Conservation (phyloP, 2,113 vertebrate genomes). For the Parus major region DNA sequence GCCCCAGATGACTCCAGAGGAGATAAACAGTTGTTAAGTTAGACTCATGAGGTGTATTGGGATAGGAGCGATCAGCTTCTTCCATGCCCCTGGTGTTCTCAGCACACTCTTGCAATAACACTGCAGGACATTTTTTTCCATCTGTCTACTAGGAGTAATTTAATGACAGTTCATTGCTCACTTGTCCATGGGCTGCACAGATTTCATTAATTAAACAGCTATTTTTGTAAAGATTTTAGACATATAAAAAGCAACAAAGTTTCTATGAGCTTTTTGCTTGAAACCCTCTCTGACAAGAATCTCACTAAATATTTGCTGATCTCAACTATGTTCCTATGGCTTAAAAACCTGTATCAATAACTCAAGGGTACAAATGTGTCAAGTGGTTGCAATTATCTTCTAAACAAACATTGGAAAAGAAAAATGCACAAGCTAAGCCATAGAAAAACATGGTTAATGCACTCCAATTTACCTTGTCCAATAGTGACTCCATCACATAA, state of each 20-base stretch:
- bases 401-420: not conserved
- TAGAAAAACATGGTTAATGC: not conserved
- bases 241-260: not conserved
- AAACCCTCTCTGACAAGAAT: not conserved
- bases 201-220: not conserved
- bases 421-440: not conserved
- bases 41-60: not conserved
- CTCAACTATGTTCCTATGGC: not conserved
- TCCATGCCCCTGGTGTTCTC: not conserved
- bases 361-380: not conserved
- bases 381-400: not conserved
- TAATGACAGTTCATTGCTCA: not conserved
- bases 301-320: not conserved
- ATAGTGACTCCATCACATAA: not conserved
- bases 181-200: not conserved
- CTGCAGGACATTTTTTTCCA: not conserved
- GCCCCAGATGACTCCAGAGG: not conserved
- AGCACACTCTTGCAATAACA: not conserved
- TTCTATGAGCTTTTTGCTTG: not conserved
- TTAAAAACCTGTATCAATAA: slow-evolving; percentile 1
- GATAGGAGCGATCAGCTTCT: not conserved
- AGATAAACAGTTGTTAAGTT: not conserved
- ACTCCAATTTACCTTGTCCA: not conserved
- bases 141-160: not conserved
- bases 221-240: not conserved